phyloP scores from a whole-genome alignment of 1,140 invertebrate species.

The Hypsibius dujardini region DNA sequence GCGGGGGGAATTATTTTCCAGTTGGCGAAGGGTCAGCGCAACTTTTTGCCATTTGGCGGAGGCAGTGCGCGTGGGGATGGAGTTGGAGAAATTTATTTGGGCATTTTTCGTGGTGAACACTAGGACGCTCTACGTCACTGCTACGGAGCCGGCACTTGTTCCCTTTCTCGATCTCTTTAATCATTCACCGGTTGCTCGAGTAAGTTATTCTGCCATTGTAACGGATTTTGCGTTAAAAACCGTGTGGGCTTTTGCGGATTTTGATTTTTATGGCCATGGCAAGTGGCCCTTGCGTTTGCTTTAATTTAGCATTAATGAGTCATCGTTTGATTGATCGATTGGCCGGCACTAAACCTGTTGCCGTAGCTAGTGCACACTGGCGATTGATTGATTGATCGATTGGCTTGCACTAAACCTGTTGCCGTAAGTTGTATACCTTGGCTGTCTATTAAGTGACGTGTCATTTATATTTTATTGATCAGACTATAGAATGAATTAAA shows the following conservation, averaged over 20 bases:
- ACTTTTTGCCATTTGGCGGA: not conserved
- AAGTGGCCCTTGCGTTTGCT: slow-evolving; percentile 21
- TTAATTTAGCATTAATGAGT: slow-evolving; percentile 18
- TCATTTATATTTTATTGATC: no score
- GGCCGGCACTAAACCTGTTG: not conserved
- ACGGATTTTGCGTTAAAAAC: slow-evolving; percentile 17
- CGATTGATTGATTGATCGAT: not conserved
- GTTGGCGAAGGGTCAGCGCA: slow-evolving; percentile 23
- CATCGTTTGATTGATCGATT: not conserved
- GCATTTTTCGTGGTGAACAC: slow-evolving; percentile 58
- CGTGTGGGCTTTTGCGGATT: not conserved
- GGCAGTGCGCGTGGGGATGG: not conserved
- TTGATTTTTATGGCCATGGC: slow-evolving; percentile 13
- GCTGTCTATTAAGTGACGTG: no score
- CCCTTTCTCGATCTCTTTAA: slow-evolving; percentile 63
- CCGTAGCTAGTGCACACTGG: no score
- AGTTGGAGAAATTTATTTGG: slow-evolving; percentile 28
- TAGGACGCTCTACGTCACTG: slow-evolving; percentile 42
- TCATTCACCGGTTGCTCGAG: slow-evolving; percentile 41
- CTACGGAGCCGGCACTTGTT: slow-evolving; percentile 40
- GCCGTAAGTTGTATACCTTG: no score
- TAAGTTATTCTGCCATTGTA: slow-evolving; percentile 21
- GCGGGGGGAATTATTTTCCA: slow-evolving; percentile 34
- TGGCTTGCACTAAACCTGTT: not conserved
- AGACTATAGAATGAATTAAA: no score